These are phyloP conservation scores for Cyanoramphus novaezelandiae DNA, from an alignment of 2,113 vertebrate genomes.

Conservation along the genomic window DNA sequence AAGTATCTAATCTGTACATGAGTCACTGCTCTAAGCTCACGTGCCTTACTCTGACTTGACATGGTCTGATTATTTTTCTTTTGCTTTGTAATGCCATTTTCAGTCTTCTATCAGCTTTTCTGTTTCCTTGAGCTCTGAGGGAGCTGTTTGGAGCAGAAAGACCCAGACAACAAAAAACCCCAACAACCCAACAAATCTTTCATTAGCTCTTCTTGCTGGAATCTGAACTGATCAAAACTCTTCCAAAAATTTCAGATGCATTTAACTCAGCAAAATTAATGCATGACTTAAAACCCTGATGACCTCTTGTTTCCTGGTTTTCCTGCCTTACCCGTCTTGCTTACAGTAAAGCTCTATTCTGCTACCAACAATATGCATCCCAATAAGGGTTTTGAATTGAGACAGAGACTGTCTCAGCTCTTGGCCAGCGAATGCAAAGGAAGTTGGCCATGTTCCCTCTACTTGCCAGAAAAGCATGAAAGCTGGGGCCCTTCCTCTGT, in stretches of 20 bases:
- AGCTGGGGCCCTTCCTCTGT: constrained; percentile 16
- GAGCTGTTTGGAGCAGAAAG: not conserved
- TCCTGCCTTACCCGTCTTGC: not conserved
- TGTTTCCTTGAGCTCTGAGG: not conserved
- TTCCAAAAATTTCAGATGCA: not conserved
- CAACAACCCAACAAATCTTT: not conserved
- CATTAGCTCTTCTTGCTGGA: not conserved
- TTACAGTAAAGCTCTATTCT: not conserved
- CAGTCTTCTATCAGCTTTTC: not conserved
- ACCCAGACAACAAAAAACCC: not conserved
- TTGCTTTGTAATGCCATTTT: not conserved
- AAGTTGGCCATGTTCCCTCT: constrained; percentile 43
- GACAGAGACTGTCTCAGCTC: constrained; percentile 30
- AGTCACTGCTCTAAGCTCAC: not conserved
- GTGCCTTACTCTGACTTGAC: not conserved
- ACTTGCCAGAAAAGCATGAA: constrained; percentile 43
- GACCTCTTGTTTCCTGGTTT: not conserved
- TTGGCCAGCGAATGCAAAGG: constrained; percentile 26
- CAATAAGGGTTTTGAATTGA: constrained; percentile 34
- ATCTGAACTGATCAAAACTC: not conserved
- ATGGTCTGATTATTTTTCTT: not conserved
- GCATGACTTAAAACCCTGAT: not conserved
- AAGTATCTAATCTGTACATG: not conserved
- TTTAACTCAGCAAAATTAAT: not conserved
- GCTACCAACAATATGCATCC: not conserved